A percentile compares a stretch with the other conserved stretches of the same genome.
Conservation (phyloP, 2,797 vertebrate genomes). For the Corythornis leucogaster region DNA sequence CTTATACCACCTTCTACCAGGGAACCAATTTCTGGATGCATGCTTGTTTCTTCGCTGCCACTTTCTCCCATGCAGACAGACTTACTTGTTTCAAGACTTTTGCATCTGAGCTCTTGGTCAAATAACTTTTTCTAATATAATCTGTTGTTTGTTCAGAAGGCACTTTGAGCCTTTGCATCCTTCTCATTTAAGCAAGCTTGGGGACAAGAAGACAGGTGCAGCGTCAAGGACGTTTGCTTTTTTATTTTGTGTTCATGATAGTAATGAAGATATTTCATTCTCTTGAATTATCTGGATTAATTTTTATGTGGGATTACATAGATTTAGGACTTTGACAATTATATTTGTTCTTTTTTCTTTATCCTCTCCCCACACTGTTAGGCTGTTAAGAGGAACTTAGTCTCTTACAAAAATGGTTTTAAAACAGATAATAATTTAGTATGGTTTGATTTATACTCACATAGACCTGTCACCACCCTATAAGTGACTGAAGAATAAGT, state of each 20-base stretch:
- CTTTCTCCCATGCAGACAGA: neutral
- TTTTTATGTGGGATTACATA: neutral
- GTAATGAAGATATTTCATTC: neutral
- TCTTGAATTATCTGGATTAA: neutral
- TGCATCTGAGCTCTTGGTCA: neutral
- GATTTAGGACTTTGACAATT: neutral
- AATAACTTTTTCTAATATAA: neutral
- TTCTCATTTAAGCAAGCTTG: neutral
- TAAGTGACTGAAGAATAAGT: neutral
- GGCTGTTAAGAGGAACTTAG: rapidly evolving
- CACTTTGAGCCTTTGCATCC: neutral
- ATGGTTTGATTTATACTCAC: neutral
- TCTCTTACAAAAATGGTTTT: neutral
- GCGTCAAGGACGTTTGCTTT: neutral
- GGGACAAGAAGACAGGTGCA: neutral
- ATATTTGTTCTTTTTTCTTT: neutral
- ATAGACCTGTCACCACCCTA: neutral
- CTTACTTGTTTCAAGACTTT: neutral
- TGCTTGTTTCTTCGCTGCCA: neutral
- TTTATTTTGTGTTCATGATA: neutral
- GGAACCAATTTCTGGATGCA: neutral
- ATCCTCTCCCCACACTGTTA: rapidly evolving
- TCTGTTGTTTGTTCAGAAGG: neutral
- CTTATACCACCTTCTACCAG: neutral
- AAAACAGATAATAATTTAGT: neutral